Percentiles rank a stretch among this genome's conserved stretches.
phyloP scores from a whole-genome alignment of 2,888 invertebrate genomes.

The Yponomeuta sedellus region DNA sequence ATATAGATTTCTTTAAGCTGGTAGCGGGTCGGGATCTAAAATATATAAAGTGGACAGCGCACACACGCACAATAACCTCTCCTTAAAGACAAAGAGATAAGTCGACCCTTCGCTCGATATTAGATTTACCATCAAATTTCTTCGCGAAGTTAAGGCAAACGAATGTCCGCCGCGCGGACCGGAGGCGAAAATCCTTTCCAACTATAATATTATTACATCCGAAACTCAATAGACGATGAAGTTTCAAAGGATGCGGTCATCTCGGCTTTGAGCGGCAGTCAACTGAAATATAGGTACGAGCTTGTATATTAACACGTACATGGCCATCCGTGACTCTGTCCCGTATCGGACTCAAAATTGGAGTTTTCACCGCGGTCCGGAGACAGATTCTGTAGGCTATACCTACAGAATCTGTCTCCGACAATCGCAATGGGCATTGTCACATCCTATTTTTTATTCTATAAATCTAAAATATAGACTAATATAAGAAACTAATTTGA shows the following conservation, averaged over 20 bases:
- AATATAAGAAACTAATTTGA: too few species aligned
- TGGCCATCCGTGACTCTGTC: too few species aligned
- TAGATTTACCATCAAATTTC: slow-evolving; percentile 46
- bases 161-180: slow-evolving; percentile 25
- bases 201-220: slow-evolving; percentile 33
- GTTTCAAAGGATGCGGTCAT: slow-evolving; percentile 24
- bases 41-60: slow-evolving; percentile 24
- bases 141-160: slow-evolving; percentile 38
- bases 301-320: not conserved
- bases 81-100: slow-evolving; percentile 38
- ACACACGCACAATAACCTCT: slow-evolving; percentile 26
- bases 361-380: too few species aligned
- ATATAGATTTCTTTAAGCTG: slow-evolving; percentile 32
- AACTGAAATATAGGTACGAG: not conserved
- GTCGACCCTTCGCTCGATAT: slow-evolving; percentile 40
- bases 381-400: too few species aligned
- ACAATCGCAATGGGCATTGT: too few species aligned
- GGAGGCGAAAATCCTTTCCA: slow-evolving; percentile 29
- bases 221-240: slow-evolving; percentile 35
- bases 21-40: slow-evolving; percentile 29
- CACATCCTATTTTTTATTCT: too few species aligned
- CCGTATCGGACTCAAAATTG: too few species aligned
- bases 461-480: too few species aligned
- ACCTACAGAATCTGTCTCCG: too few species aligned
- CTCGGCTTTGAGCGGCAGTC: not conserved